Evolutionary conservation across 2,797 vertebrate genomes (phyloP).

Genomic region (Alexandromys oeconomus): DNA sequence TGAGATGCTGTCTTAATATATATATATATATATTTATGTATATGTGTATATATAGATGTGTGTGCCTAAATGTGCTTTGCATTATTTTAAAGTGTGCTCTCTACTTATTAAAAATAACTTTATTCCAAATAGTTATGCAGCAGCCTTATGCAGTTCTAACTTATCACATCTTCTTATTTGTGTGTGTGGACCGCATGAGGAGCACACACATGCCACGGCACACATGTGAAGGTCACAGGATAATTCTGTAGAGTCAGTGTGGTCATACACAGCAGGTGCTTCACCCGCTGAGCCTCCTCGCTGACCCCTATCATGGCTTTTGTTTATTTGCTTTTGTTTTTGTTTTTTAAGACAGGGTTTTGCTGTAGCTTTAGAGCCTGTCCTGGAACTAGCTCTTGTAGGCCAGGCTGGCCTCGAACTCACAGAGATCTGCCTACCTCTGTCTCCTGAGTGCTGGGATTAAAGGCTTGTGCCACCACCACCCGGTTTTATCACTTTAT

Average conservation of each 20-base stretch:
- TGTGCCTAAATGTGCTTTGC: background rate
- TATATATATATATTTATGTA: background rate
- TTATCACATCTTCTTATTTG: background rate
- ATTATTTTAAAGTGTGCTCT: background rate
- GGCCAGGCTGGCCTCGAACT: too few species aligned
- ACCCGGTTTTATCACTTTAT: too few species aligned
- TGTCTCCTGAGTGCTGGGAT: too few species aligned
- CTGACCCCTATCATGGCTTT: background rate
- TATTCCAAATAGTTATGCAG: background rate
- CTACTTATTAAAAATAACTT: background rate
- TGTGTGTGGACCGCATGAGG: background rate
- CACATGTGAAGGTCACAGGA: background rate
- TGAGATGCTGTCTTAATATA: background rate
- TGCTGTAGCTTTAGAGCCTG: too few species aligned
- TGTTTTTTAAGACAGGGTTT: too few species aligned
- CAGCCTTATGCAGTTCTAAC: background rate
- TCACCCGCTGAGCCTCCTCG: background rate
- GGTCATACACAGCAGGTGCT: accelerated
- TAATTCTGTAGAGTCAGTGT: too few species aligned
- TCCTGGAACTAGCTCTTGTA: too few species aligned
- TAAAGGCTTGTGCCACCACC: too few species aligned
- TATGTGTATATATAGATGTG: background rate
- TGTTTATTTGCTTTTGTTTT: too few species aligned
- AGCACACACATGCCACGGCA: too few species aligned
- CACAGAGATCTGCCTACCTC: too few species aligned